These are phyloP conservation scores for Muricea muricata DNA, from an alignment of 92 coral and sea anemone genomes.

Conservation along the genomic window DNA sequence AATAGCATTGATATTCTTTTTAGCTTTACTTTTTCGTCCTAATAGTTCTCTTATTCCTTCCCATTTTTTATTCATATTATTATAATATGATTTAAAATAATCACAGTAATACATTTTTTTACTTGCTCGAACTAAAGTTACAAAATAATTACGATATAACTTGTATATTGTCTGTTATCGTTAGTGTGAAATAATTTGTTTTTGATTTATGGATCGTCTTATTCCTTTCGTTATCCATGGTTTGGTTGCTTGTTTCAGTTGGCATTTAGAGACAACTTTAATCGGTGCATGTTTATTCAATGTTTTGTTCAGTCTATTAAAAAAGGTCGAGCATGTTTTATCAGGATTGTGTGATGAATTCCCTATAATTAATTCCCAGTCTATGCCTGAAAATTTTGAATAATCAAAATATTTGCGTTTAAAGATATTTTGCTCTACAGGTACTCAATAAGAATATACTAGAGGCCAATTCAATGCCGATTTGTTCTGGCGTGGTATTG, in stretches of 20 bases:
- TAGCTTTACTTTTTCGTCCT: not conserved
- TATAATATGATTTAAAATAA: not conserved
- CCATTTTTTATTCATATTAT: not conserved
- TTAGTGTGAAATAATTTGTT: not conserved
- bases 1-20: not conserved
- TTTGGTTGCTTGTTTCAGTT: not conserved
- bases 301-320: not conserved
- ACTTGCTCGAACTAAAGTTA: not conserved
- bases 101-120: not conserved
- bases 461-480: not conserved
- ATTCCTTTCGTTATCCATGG: not conserved
- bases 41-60: not conserved
- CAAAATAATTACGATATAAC: not conserved
- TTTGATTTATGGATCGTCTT: not conserved
- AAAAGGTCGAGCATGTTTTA: not conserved
- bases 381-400: not conserved
- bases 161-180: not conserved
- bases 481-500: not conserved
- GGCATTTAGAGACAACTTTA: not conserved
- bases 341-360: not conserved
- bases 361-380: not conserved
- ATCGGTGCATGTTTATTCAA: not conserved
- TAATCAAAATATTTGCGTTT: not conserved
- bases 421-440: not conserved
- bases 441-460: not conserved